phyloP scores from a whole-genome alignment of 1,140 invertebrate genomes.

The Zaprionus lachaisei region DNA sequence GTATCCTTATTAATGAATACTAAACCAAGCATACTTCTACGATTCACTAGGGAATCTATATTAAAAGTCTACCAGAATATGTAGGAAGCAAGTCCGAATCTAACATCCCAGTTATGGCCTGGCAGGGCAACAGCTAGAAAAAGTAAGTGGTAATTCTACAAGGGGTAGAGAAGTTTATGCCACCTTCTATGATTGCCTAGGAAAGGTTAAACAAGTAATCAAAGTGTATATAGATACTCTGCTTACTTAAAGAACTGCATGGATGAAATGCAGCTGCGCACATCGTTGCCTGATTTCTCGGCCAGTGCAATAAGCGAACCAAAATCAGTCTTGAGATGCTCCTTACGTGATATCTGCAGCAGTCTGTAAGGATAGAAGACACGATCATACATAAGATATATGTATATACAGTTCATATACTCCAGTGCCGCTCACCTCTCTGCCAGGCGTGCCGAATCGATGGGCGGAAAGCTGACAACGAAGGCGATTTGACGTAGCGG shows the following conservation, averaged over 20 bases:
- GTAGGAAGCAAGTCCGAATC: too few species aligned
- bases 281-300: slow-evolving; percentile 93
- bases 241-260: slow-evolving; percentile 90
- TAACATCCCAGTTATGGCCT: too few species aligned
- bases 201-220: too few species aligned
- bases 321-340: slow-evolving; percentile 90
- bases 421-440: slow-evolving; percentile 84
- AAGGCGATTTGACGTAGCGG: slow-evolving; percentile 90
- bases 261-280: slow-evolving; percentile 94
- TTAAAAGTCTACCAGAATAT: too few species aligned
- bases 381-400: neutral
- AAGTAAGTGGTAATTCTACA: too few species aligned
- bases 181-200: too few species aligned
- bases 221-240: neutral
- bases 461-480: slow-evolving; percentile 90
- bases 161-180: too few species aligned
- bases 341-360: slow-evolving; percentile 88
- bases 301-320: slow-evolving; percentile 90
- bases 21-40: too few species aligned
- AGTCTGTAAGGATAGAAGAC: slow-evolving; percentile 77
- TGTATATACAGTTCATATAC: neutral
- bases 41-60: too few species aligned
- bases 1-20: too few species aligned
- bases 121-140: neutral
- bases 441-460: slow-evolving; percentile 87